Conservation (phyloP, 2,797 vertebrate species). For the Coilia nasus region DNA sequence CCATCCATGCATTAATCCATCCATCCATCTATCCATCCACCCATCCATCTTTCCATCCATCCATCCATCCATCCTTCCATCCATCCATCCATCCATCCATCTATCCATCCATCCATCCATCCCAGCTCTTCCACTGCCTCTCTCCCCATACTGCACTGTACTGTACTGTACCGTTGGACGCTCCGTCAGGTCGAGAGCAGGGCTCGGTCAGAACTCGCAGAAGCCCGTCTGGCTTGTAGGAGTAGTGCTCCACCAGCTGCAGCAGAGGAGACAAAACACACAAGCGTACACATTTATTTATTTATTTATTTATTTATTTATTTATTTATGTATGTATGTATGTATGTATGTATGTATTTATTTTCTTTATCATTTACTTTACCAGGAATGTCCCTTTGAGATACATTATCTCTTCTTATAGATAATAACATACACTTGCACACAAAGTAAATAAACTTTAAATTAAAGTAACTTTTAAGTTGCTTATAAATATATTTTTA, state of each 20-base stretch:
- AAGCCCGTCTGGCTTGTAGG: constrained; percentile 94
- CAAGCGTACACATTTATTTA: neutral
- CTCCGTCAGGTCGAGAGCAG: constrained; percentile 73
- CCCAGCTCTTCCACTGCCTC: neutral
- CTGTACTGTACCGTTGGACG: constrained; percentile 45
- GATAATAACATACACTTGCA: too few species aligned
- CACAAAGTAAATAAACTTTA: too few species aligned
- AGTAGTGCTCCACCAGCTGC: constrained; percentile 96
- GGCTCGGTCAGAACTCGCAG: constrained; percentile 86
- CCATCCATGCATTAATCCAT: neutral
- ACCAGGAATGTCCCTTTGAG: too few species aligned
- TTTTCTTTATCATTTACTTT: too few species aligned
- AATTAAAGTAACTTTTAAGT: too few species aligned
- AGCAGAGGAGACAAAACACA: constrained; percentile 7
- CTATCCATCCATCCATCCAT: neutral
- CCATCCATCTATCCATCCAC: neutral
- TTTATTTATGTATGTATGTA: too few species aligned
- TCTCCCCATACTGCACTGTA: too few species aligned
- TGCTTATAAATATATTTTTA: too few species aligned
- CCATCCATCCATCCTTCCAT: neutral
- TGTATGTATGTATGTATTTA: too few species aligned
- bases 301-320: too few species aligned
- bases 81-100: neutral
- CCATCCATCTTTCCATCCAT: neutral
- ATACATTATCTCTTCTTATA: too few species aligned